Percentiles rank a stretch among this genome's conserved stretches.
Conservation (phyloP, 1,140 invertebrate species). For the Rhizoglyphus robini region DNA sequence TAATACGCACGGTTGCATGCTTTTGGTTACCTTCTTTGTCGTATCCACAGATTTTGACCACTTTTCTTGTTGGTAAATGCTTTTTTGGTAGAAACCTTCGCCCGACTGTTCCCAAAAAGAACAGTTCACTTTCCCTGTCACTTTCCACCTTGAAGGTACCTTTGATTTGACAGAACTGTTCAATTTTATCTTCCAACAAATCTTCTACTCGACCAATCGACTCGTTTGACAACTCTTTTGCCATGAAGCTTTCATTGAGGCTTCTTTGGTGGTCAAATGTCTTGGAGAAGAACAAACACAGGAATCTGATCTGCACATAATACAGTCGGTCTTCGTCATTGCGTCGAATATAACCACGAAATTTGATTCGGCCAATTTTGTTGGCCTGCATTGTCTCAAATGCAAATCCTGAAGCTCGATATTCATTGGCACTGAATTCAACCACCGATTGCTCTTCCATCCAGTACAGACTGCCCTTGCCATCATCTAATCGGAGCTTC, state of each 20-base stretch:
- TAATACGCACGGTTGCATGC: no score
- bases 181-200: conserved; percentile 17
- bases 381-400: background rate
- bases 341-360: background rate
- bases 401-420: background rate
- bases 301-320: conserved; percentile 2
- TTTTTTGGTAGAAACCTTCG: background rate
- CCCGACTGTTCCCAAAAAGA: conserved; percentile 12
- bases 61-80: background rate
- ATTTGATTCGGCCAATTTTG: conserved; percentile 5
- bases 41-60: background rate
- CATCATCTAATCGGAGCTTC: background rate
- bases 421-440: background rate
- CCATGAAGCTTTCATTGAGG: background rate
- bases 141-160: conserved; percentile 19
- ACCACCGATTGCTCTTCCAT: background rate
- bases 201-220: background rate
- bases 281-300: background rate
- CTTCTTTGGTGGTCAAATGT: background rate
- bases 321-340: background rate
- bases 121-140: conserved; percentile 17
- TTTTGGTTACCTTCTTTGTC: background rate
- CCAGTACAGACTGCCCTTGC: background rate
- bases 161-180: conserved; percentile 23
- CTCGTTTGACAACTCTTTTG: conserved; percentile 3